Conservation (phyloP, 2,113 vertebrate species). For the Carassius auratus region DNA sequence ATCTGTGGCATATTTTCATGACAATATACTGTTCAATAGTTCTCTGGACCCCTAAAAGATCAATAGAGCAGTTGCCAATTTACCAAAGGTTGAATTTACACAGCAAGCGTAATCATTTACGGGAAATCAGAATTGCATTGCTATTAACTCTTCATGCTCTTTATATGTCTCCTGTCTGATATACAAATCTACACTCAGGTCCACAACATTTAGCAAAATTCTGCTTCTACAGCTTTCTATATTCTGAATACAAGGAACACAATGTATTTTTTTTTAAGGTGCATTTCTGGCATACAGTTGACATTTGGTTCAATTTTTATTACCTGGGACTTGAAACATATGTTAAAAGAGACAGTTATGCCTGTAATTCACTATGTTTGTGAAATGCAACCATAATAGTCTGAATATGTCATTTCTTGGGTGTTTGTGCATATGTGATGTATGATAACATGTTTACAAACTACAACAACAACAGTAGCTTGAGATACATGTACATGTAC, state of each 20-base stretch:
- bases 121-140: background rate
- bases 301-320: background rate
- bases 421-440: background rate
- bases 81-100: slow-evolving; percentile 49
- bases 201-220: too few species aligned
- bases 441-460: background rate
- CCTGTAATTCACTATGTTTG: too few species aligned
- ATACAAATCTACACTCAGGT: too few species aligned
- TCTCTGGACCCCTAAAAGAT: background rate
- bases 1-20: background rate
- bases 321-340: too few species aligned
- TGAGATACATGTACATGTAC: background rate
- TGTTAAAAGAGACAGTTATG: too few species aligned
- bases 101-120: slow-evolving; percentile 4
- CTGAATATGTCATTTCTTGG: background rate
- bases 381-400: background rate
- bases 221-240: too few species aligned
- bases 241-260: background rate
- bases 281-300: background rate
- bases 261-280: background rate
- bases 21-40: too few species aligned
- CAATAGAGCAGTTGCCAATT: slow-evolving; percentile 2
- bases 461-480: background rate
- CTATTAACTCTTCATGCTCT: background rate
- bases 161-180: background rate